Base-by-base conservation (phyloP, 2,888 invertebrate species). In the Exephanes ischioxanthus region DNA sequence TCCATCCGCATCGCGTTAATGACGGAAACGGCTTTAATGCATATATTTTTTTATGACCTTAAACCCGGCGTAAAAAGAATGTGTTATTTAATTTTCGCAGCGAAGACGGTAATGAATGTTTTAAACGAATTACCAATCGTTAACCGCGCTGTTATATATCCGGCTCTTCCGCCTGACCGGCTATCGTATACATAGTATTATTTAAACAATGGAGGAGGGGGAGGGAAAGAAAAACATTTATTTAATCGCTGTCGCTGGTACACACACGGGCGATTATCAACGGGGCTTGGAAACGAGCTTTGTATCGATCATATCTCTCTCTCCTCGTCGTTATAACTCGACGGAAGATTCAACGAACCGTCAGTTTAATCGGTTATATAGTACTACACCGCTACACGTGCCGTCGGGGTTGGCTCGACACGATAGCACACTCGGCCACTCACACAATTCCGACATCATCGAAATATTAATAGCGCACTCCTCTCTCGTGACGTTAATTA, bases 311-410 rank as follows among this genome's bases (percentile, higher is more conserved):
- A 66, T 67, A 77, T 77, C 53, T 53, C 53, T 51, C 51, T 33
- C 53, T 53, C n/a, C 19, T 30, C 53, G 67, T 55, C 67, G 75
- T 66, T 66, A 76, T 66, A 66, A 66, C 66, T 66, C 63, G 45
- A 53, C 45, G 61, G 63, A 76, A 33, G 33, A 81, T 76, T 70
- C 76, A 76, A 76, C 70, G 81, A 81, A 81, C 61, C 80, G 53
- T 80, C 73, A 67, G 55, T 80, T 73, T 80, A 55, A 67, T 41
- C 75, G 51, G 76, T 48, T 26, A 63, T 33, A 63, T 26, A 63
- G 63, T 63, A 63, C 63, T 63, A 63, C 16, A 63, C 33, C 75
- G 70, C 70, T 76, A 76, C 70, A 76, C 81, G 81, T 81, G 70
- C 76, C 81, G 67, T 37, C 73, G 80, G 66, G 45, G 16, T 48